Evolutionary conservation across 2,888 invertebrate genomes (phyloP), one percentile per base, ranked within the genome.

Genomic region (Sycophila texana): DNA sequence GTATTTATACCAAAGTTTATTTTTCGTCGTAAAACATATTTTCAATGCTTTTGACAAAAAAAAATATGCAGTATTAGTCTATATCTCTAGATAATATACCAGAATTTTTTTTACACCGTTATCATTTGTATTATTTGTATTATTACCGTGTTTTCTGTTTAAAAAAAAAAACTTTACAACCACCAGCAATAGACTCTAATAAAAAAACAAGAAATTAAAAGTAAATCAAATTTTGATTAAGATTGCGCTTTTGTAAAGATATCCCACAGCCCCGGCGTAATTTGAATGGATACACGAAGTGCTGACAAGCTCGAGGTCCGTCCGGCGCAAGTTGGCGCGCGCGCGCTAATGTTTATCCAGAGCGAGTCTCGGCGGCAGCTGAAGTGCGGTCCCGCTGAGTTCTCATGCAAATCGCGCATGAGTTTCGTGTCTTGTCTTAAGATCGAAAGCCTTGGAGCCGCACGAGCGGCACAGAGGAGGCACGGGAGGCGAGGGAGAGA

Each of bases 341-440:
- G 14, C 39, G 39, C 67, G 58, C 74, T 68, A 75, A 75, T 75
- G 39, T 75, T 75, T 75, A 39, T 58, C 68, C 60, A 57, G 68
- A 60, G 68, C 53, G 26, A n/a, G 47, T n/a, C n/a, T 47, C 51
- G 22, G 71, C 60, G 20, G 60, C 47, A 14, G 71, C 26, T 67
- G 51, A 66, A 51, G 66, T 49, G 53, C 16, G 53, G 16, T 10
- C 2, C 58, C 22, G 71, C 47, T 22, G 47, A 16, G 57, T 57
- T 63, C 57, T 53, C 57, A 74, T 74, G 74, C 74, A 74, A 74
- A 74, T 74, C 74, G 74, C 65, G 57, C 55, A 57, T 61, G 72
- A 72, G 72, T 58, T 72, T 72, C 72, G 72, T 51, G 61, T 51
- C 72, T 72, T 61, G 72, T 72, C 72, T 72, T n/a, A 61, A 60